These are phyloP conservation scores for Todiramphus saurophagus DNA, from an alignment of 2,113 vertebrate genomes.

Conservation along the genomic window DNA sequence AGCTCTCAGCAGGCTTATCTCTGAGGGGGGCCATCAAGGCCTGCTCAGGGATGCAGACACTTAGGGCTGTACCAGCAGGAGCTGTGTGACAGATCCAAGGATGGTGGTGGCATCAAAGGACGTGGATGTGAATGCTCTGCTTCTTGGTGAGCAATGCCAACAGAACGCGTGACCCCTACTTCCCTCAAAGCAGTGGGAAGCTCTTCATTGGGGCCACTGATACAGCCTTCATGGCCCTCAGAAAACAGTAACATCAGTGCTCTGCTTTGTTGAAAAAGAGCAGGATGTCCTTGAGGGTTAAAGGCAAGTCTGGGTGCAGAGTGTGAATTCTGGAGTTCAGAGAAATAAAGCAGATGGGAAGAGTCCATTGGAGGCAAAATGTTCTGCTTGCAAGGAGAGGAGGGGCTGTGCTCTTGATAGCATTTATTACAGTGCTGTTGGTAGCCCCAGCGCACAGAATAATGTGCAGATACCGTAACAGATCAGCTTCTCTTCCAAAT, in stretches of 20 bases:
- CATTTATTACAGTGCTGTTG: neutral
- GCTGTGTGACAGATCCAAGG: neutral
- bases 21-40: neutral
- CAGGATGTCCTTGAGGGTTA: neutral
- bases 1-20: neutral
- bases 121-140: neutral
- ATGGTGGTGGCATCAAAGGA: neutral
- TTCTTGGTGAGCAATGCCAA: neutral
- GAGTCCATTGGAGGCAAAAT: neutral
- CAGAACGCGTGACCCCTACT: fast-evolving
- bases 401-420: neutral
- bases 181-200: neutral
- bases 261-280: neutral
- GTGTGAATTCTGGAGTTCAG: neutral
- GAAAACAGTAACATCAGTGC: neutral
- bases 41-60: neutral
- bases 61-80: fast-evolving
- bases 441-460: neutral
- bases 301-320: neutral
- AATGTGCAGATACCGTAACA: neutral
- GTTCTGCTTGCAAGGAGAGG: neutral
- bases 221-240: fast-evolving
- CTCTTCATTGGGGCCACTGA: fast-evolving
- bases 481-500: neutral
- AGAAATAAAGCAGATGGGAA: neutral